These are phyloP conservation scores for Elegia similella DNA, from an alignment of 2,888 invertebrate species.

Conservation along the genomic window DNA sequence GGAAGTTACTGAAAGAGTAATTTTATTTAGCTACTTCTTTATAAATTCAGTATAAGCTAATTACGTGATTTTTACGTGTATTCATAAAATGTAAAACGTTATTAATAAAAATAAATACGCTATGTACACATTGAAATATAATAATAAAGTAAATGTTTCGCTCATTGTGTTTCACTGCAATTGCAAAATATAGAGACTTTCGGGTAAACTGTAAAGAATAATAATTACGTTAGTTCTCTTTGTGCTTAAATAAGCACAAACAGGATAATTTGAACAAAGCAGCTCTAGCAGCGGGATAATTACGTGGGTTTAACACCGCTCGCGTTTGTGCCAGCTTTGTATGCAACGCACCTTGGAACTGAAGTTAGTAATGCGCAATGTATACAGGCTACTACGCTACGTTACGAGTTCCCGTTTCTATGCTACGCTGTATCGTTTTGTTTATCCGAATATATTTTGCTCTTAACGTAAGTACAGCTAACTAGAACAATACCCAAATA, in stretches of 20 bases:
- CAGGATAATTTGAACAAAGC: slow-evolving; percentile 13
- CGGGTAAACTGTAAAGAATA: not conserved
- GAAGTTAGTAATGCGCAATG: slow-evolving; percentile 28
- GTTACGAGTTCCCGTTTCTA: not conserved
- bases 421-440: not conserved
- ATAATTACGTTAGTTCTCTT: slow-evolving; percentile 8
- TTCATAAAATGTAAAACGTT: too few species aligned
- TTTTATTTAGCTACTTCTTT: too few species aligned
- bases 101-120: too few species aligned
- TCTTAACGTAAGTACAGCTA: not conserved
- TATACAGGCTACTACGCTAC: not conserved
- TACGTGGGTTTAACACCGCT: not conserved
- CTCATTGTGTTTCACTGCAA: not conserved
- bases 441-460: not conserved
- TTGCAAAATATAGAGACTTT: not conserved
- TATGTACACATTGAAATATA: not conserved
- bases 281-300: not conserved
- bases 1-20: too few species aligned
- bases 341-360: slow-evolving; percentile 11
- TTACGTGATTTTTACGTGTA: too few species aligned
- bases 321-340: slow-evolving; percentile 4
- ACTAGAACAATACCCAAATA: not conserved
- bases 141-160: not conserved
- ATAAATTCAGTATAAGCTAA: too few species aligned
- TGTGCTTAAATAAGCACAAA: slow-evolving; percentile 10